Percentiles rank a stretch among this genome's conserved stretches.
Evolutionary conservation across 2,113 vertebrate genomes (phyloP).

Genomic region (Prunella fulvescens): DNA sequence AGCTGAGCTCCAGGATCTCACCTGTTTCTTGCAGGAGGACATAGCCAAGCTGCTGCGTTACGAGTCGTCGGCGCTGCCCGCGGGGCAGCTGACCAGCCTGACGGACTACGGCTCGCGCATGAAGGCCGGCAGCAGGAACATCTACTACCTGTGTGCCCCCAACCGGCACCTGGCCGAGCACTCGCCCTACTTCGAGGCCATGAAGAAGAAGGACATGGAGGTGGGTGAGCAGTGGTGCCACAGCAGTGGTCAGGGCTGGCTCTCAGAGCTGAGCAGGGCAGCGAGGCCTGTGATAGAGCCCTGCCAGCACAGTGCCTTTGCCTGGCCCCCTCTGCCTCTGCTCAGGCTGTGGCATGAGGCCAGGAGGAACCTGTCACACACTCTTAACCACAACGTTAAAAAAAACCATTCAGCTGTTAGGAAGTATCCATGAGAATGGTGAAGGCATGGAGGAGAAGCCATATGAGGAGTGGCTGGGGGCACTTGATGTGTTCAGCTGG

Average conservation of each 20-base stretch:
- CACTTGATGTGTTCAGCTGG: background rate
- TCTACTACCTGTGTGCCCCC: constrained; percentile 94
- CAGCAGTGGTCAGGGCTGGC: background rate
- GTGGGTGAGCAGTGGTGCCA: constrained; percentile 58
- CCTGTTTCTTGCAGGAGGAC: constrained; percentile 79
- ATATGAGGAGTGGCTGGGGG: fast-evolving
- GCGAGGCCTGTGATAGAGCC: background rate
- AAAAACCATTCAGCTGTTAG: fast-evolving
- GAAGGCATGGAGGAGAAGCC: background rate
- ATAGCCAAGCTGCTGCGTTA: constrained; percentile 90
- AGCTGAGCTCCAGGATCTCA: background rate
- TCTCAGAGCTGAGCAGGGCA: background rate
- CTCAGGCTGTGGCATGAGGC: background rate
- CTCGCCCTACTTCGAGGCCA: constrained; percentile 94
- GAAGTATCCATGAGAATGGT: background rate
- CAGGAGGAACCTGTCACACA: background rate
- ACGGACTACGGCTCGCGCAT: constrained; percentile 86
- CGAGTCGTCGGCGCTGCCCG: constrained; percentile 85
- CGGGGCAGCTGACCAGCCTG: constrained; percentile 87
- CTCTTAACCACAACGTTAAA: background rate
- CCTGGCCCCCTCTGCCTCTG: background rate
- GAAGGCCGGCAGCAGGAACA: constrained; percentile 89
- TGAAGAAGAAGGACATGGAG: constrained; percentile 95
- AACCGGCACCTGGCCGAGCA: constrained; percentile 90
- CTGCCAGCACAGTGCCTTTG: fast-evolving